phyloP scores from a whole-genome alignment of 92 coral and sea anemone species.

The Galaxea fascicularis region DNA sequence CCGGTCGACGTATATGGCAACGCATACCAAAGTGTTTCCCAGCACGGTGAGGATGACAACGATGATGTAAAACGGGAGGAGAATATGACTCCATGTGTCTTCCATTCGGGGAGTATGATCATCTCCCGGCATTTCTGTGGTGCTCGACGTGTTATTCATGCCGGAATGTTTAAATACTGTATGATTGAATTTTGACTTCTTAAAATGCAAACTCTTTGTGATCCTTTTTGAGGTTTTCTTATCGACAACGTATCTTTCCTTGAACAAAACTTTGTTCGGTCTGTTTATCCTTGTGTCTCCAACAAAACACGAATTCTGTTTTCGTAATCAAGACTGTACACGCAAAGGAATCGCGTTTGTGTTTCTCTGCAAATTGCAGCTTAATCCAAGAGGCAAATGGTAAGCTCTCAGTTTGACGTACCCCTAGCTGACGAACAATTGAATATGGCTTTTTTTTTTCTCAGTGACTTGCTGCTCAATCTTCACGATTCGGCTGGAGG shows the following conservation, averaged over 20 bases:
- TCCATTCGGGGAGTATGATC: rapidly evolving
- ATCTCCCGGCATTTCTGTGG: neutral
- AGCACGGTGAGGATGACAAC: conserved; percentile 79
- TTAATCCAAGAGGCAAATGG: neutral
- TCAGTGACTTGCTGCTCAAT: neutral
- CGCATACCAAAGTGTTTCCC: conserved; percentile 89
- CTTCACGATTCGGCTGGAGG: too few relatives aligned
- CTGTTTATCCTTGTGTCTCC: too few relatives aligned
- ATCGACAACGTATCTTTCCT: neutral
- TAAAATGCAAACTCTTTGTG: neutral
- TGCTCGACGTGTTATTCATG: conserved; percentile 34
- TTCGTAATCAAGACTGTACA: neutral
- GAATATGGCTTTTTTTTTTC: neutral
- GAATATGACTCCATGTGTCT: conserved; percentile 31
- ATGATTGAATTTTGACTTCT: neutral
- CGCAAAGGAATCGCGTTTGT: neutral
- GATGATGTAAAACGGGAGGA: conserved; percentile 68
- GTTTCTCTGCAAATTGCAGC: neutral
- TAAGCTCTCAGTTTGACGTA: neutral
- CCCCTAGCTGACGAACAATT: neutral
- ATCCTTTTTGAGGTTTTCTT: neutral
- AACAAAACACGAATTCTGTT: too few relatives aligned
- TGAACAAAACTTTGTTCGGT: too few relatives aligned
- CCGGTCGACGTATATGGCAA: conserved; percentile 86
- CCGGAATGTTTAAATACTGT: neutral